These are phyloP conservation scores for Halcyon malimbica DNA, from an alignment of 2,113 vertebrate genomes.

Conservation along the genomic window DNA sequence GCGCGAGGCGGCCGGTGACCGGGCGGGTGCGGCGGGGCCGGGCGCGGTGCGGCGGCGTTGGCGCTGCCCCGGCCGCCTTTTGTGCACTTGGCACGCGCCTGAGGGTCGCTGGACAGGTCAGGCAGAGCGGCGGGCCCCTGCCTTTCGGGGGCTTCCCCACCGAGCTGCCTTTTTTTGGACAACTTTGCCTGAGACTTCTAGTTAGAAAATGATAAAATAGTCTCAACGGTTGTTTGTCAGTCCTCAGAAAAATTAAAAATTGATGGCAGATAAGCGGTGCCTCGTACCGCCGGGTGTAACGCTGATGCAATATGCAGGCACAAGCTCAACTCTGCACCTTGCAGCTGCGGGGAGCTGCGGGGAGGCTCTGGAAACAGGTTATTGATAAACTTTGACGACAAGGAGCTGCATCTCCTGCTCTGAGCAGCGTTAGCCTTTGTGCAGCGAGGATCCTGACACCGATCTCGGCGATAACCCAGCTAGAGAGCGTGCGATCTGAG, in stretches of 20 bases:
- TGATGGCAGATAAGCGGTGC: conserved; percentile 15
- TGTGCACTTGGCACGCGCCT: neutral
- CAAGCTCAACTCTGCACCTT: neutral
- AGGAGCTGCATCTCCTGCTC: neutral
- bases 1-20: too few relatives aligned
- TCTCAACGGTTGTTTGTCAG: neutral
- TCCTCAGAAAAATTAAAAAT: conserved; percentile 51
- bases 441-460: conserved; percentile 50
- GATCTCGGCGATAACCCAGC: conserved; percentile 32
- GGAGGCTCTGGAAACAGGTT: neutral
- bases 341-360: neutral
- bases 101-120: neutral
- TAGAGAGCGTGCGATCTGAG: neutral
- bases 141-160: neutral
- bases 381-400: neutral
- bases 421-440: conserved; percentile 33
- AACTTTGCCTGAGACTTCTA: neutral
- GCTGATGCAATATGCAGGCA: neutral
- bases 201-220: neutral
- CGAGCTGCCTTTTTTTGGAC: neutral
- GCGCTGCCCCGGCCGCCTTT: neutral
- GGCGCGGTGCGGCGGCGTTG: neutral
- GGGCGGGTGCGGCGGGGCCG: neutral
- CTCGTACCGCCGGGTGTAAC: neutral
- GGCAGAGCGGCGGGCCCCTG: neutral